phyloP scores from a whole-genome alignment of 1,140 invertebrate genomes.

The Zaprionus nigranus region DNA sequence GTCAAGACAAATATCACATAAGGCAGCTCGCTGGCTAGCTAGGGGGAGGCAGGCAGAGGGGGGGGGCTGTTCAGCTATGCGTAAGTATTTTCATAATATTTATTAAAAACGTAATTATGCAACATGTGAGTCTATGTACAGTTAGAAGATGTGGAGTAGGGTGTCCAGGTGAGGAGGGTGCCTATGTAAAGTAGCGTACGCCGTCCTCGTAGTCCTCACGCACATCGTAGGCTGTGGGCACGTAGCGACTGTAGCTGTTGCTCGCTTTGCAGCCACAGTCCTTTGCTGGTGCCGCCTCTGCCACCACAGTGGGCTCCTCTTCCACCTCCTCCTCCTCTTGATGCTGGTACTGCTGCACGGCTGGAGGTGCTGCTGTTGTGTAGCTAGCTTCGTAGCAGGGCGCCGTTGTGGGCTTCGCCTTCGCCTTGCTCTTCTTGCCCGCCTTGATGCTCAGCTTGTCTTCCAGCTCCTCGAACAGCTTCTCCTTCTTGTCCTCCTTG shows the following conservation, averaged over 20 bases:
- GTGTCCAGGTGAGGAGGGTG: too few relatives aligned
- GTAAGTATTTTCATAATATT: slow-evolving; percentile 74
- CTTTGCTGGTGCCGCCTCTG: slow-evolving; percentile 18
- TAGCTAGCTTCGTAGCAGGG: slow-evolving; percentile 15
- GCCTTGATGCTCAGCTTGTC: slow-evolving; percentile 24
- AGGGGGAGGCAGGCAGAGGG: neutral
- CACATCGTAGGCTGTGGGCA: slow-evolving; percentile 48
- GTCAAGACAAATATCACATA: slow-evolving; percentile 59
- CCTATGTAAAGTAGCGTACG: slow-evolving; percentile 61
- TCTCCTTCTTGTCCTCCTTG: slow-evolving; percentile 51
- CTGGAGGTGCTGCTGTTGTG: neutral
- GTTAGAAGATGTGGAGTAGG: neutral
- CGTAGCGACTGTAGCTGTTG: slow-evolving; percentile 15
- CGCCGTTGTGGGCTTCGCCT: slow-evolving; percentile 40
- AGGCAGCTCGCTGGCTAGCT: neutral
- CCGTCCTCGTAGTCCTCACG: slow-evolving; percentile 58
- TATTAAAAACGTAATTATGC: slow-evolving; percentile 77
- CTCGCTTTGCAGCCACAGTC: slow-evolving; percentile 22
- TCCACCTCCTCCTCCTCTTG: slow-evolving; percentile 31
- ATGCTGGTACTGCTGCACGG: slow-evolving; percentile 5
- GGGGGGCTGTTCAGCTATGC: slow-evolving; percentile 37
- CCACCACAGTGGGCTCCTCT: slow-evolving; percentile 3
- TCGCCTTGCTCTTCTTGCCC: slow-evolving; percentile 34
- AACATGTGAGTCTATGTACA: slow-evolving; percentile 33
- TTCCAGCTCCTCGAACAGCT: slow-evolving; percentile 38